Base-by-base conservation (phyloP, 2,888 invertebrate species). In the Xanthia icteritia region DNA sequence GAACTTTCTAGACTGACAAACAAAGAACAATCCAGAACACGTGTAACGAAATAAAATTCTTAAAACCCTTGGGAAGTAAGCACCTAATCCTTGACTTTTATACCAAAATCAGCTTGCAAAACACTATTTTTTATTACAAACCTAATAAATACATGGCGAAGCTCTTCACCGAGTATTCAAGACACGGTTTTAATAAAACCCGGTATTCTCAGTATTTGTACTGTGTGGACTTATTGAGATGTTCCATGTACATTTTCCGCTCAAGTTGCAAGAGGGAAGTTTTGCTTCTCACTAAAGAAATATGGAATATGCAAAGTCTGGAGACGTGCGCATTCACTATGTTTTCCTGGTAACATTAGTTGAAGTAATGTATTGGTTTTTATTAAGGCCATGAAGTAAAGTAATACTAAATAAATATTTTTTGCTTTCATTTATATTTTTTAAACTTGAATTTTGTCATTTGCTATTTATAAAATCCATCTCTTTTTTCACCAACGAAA, bases 111-210 rank as follows among this genome's bases (percentile, higher is more conserved):
- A 60, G 71, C 20, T 64, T 51, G 31, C 31, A 42, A 39, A 42
- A 51, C 42, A 80, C 36, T 54, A 75, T 84, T 84, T n/a, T 86
- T 75, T 75, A 84, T 80, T 69, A 61, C n/a, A 61, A 72, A 72
- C 71, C 71, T 45, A 45, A 45, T 65, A 81, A 81, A 73, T 73
- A 85, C 48, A 51, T 51, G n/a, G 60, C 42, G 51, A 64, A 63
- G 39, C 31, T 36, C 60, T 67, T 63, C 76, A 71, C 69, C 77
- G 76, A 87, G 81, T 87, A 90, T 91, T 91, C 90, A 67, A 72
- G 72, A 85, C 91, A 91, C 91, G 90, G 84, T 84, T 91, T 91
- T 91, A 90, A 90, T 90, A 91, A 90, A 91, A 90, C 78, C 75
- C 83, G 69, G 86, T 79, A 86, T 86, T 78, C 76, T 17, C 72